Conservation (phyloP, 2,113 vertebrate species). For the Crotalus viridis region DNA sequence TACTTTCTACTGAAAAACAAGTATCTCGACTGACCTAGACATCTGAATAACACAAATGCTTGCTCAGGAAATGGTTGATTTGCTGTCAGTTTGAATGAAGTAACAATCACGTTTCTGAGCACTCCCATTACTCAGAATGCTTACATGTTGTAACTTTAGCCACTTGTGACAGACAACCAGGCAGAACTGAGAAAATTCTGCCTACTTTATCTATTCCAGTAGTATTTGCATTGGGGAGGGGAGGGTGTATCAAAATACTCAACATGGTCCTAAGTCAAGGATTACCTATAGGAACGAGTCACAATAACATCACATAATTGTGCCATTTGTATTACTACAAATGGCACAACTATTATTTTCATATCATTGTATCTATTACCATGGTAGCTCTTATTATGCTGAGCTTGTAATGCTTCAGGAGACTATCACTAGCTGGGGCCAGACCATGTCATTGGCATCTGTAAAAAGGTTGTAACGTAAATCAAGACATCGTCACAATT, state of each 20-base stretch:
- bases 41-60: not conserved
- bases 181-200: not conserved
- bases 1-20: conserved; percentile 25
- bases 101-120: not conserved
- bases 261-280: not conserved
- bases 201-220: not conserved
- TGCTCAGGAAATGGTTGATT: not conserved
- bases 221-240: not conserved
- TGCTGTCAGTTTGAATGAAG: not conserved
- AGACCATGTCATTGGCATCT: not conserved
- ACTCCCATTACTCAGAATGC: not conserved
- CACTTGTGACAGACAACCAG: not conserved
- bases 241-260: not conserved
- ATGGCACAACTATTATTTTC: not conserved
- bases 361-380: not conserved
- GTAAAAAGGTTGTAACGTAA: not conserved
- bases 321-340: not conserved
- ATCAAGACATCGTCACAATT: not conserved
- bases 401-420: not conserved
- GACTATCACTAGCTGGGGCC: not conserved
- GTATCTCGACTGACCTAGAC: not conserved
- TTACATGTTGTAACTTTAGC: not conserved
- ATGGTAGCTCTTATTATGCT: not conserved
- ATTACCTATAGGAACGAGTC: not conserved
- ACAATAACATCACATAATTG: not conserved